A percentile compares a stretch with the other conserved stretches of the same genome.
Conservation (phyloP, 2,888 invertebrate genomes). For the Morinoia aosen region DNA sequence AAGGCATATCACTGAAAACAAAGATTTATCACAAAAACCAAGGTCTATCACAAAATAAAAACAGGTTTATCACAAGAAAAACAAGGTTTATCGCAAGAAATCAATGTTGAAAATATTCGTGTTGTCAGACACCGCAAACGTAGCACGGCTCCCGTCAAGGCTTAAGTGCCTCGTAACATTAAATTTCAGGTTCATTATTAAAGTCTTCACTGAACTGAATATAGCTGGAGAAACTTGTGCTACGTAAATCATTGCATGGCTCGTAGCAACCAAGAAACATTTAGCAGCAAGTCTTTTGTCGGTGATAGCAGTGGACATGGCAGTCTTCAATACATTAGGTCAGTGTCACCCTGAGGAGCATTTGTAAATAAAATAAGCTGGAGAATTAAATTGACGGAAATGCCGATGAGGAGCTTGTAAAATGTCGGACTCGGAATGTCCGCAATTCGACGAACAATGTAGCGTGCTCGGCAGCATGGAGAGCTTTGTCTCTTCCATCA, state of each 20-base stretch:
- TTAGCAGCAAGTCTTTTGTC: not conserved
- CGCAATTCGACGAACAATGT: conserved; percentile 38
- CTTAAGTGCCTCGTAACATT: not conserved
- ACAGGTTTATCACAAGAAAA: too few species aligned
- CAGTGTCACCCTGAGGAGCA: not conserved
- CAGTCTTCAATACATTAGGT: not conserved
- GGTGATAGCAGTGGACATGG: not conserved
- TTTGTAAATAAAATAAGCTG: not conserved
- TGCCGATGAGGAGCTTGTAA: not conserved
- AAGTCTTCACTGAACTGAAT: not conserved
- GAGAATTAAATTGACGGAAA: conserved; percentile 8
- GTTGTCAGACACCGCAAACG: not conserved
- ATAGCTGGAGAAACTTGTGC: not conserved
- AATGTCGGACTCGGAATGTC: conserved; percentile 45
- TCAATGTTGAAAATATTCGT: not conserved
- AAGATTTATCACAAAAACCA: too few species aligned
- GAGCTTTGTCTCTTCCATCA: not conserved
- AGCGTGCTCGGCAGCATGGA: not conserved
- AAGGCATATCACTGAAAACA: too few species aligned
- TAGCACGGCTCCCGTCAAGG: not conserved
- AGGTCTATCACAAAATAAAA: not conserved
- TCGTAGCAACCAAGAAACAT: not conserved
- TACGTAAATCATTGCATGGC: not conserved
- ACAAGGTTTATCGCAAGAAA: not conserved
- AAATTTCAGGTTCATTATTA: not conserved